These are phyloP conservation scores for Drosophila rhopaloa DNA, from an alignment of 1,140 invertebrate species.

Conservation along the genomic window DNA sequence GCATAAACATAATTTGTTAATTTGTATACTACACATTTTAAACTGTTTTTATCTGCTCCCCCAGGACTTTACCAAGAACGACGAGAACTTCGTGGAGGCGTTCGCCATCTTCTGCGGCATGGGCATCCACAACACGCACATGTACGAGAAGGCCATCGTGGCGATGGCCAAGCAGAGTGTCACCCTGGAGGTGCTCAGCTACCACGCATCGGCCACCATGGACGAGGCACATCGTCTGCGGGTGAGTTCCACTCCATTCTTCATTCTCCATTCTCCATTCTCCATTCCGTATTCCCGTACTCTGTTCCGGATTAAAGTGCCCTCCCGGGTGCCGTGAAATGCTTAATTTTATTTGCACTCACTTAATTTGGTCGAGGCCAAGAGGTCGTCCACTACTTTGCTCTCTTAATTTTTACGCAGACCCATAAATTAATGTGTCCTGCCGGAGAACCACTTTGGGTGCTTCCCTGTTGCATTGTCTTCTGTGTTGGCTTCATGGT, in stretches of 20 bases:
- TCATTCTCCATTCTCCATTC: no score
- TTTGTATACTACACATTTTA: no score
- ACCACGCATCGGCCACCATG: conserved; percentile 96
- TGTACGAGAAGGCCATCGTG: conserved; percentile 97
- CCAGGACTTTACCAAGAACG: conserved; percentile 92
- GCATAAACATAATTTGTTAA: no score
- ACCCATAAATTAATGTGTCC: conserved; percentile 59
- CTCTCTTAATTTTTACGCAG: conserved; percentile 47
- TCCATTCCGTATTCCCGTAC: background rate
- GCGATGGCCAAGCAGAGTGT: conserved; percentile 98
- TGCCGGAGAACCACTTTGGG: conserved; percentile 5
- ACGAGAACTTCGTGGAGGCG: conserved; percentile 97
- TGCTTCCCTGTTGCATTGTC: conserved; percentile 34
- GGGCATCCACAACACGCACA: conserved; percentile 98
- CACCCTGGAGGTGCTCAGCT: conserved; percentile 97
- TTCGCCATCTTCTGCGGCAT: conserved; percentile 99
- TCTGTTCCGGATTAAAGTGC: conserved; percentile 35
- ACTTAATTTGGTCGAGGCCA: conserved; percentile 64
- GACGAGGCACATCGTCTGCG: conserved; percentile 94
- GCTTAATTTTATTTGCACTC: conserved; percentile 70
- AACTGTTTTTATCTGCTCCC: background rate
- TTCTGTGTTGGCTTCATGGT: conserved; percentile 18
- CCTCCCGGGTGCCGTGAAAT: conserved; percentile 57
- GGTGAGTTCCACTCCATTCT: conserved; percentile 87
- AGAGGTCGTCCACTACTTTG: conserved; percentile 30